phyloP scores from a whole-genome alignment of 2,888 invertebrate species.

The Idaea dimidiata region DNA sequence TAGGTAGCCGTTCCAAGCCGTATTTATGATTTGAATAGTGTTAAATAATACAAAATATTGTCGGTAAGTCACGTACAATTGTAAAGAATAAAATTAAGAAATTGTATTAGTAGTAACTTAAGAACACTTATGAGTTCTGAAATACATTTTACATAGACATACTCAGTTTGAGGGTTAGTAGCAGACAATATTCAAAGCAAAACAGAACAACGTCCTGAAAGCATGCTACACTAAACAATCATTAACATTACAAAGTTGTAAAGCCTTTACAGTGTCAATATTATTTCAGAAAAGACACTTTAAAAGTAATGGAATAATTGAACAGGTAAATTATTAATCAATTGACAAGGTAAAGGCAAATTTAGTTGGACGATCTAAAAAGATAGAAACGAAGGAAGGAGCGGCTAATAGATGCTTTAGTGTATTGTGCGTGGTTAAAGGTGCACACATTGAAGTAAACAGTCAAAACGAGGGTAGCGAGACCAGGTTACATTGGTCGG shows the following conservation, averaged over 20 bases:
- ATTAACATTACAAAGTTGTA: conserved; percentile 35
- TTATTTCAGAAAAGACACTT: conserved; percentile 20
- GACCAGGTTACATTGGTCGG: conserved; percentile 54
- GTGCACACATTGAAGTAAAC: conserved; percentile 69
- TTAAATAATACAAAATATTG: conserved; percentile 9
- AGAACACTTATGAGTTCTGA: neutral
- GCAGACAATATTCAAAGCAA: conserved; percentile 20
- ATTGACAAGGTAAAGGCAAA: conserved; percentile 61
- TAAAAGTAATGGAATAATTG: conserved; percentile 13
- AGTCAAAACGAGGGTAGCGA: conserved; percentile 47
- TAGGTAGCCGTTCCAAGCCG: conserved; percentile 7
- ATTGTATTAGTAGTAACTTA: neutral
- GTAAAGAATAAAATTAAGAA: neutral
- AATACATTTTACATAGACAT: neutral
- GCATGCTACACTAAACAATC: conserved; percentile 65
- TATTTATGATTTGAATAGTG: conserved; percentile 27
- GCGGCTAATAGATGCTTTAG: conserved; percentile 70
- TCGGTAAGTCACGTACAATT: neutral
- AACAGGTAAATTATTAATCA: conserved; percentile 18
- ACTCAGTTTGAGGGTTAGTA: neutral
- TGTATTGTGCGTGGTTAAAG: conserved; percentile 66
- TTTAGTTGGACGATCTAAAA: conserved; percentile 78
- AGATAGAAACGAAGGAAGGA: conserved; percentile 78
- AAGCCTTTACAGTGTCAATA: conserved; percentile 59
- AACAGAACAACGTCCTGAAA: conserved; percentile 57